Conservation (phyloP, 1,140 invertebrate species). For the Pogonomyrmex californicus region DNA sequence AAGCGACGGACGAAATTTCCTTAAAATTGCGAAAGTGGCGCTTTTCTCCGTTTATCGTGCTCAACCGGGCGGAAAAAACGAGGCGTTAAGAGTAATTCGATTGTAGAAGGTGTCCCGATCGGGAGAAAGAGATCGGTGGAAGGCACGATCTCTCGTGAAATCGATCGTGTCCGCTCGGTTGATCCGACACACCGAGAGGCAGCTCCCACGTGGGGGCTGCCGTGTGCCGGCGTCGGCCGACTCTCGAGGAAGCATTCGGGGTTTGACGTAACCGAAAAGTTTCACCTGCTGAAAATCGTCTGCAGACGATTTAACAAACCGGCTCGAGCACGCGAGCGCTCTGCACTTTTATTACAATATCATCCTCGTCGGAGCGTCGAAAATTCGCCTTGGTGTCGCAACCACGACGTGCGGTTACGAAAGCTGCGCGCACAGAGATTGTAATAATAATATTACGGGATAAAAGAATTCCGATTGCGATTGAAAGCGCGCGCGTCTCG, state of each 20-base stretch:
- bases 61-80: constrained; percentile 61
- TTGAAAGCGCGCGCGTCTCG: constrained; percentile 22
- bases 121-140: constrained; percentile 36
- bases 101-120: constrained; percentile 40
- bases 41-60: constrained; percentile 61
- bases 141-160: constrained; percentile 68
- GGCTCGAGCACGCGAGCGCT: constrained; percentile 17
- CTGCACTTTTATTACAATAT: constrained; percentile 35
- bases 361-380: constrained; percentile 32
- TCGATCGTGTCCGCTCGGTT: constrained; percentile 63
- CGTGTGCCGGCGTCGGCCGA: neutral
- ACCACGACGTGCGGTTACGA: constrained; percentile 15
- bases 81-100: constrained; percentile 58
- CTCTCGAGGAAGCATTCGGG: constrained; percentile 20
- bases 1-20: constrained; percentile 10
- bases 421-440: constrained; percentile 1
- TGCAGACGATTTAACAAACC: constrained; percentile 20
- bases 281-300: constrained; percentile 62
- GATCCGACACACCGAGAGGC: constrained; percentile 32
- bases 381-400: constrained; percentile 28
- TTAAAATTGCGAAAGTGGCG: constrained; percentile 51
- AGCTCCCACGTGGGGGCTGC: constrained; percentile 4
- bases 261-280: constrained; percentile 61
- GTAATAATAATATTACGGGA: constrained; percentile 30
- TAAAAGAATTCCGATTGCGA: constrained; percentile 41